phyloP scores from a whole-genome alignment of 2,113 vertebrate genomes.

The Uropsilus gracilis region DNA sequence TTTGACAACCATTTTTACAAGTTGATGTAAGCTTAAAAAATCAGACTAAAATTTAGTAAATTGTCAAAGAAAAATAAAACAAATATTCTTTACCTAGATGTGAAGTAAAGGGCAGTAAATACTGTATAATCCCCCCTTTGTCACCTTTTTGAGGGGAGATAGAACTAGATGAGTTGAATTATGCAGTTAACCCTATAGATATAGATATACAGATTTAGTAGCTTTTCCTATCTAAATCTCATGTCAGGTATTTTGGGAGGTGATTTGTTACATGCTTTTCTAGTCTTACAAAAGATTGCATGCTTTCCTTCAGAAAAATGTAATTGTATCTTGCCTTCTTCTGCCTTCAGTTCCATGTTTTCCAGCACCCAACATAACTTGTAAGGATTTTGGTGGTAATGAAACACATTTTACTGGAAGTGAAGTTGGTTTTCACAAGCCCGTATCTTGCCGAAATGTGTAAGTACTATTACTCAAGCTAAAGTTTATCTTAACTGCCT shows the following conservation, averaged over 20 bases:
- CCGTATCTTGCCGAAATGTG: slow-evolving; percentile 95
- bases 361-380: slow-evolving; percentile 95
- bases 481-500: neutral
- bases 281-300: neutral
- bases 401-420: slow-evolving; percentile 91
- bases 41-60: slow-evolving; percentile 13
- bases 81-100: neutral
- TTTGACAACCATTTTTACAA: neutral
- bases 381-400: slow-evolving; percentile 90
- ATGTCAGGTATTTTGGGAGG: neutral
- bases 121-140: neutral
- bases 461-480: slow-evolving; percentile 85
- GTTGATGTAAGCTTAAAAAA: slow-evolving; percentile 10
- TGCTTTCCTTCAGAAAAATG: slow-evolving; percentile 15
- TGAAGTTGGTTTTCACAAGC: slow-evolving; percentile 94
- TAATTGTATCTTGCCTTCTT: slow-evolving; percentile 54
- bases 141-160: neutral
- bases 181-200: neutral
- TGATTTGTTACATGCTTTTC: slow-evolving; percentile 9
- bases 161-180: neutral
- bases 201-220: neutral
- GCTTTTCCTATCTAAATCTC: neutral
- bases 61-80: neutral
- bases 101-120: neutral
- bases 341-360: slow-evolving; percentile 91